phyloP scores from a whole-genome alignment of 2,113 vertebrate species.

The Helogale parvula region DNA sequence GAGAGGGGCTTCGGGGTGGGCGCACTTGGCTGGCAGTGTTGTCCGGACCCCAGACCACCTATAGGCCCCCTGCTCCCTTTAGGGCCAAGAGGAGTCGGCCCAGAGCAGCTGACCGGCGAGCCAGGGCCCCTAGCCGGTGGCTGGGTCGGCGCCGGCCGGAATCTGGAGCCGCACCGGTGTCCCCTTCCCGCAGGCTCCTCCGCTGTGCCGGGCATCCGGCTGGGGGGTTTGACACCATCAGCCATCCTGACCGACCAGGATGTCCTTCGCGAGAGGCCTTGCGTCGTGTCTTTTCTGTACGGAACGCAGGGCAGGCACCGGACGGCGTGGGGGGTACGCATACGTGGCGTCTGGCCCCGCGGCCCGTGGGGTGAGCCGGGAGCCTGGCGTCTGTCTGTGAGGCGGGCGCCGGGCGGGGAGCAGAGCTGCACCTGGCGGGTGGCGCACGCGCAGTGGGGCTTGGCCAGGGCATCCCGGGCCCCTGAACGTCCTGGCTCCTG shows the following conservation, averaged over 20 bases:
- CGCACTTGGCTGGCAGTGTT: fast-evolving
- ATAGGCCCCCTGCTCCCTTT: fast-evolving
- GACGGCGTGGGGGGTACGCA: fast-evolving
- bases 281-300: fast-evolving
- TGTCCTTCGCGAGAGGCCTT: fast-evolving
- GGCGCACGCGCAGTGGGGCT: fast-evolving
- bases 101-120: fast-evolving
- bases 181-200: fast-evolving
- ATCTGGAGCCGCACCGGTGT: fast-evolving
- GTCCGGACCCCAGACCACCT: not conserved
- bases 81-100: fast-evolving
- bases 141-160: fast-evolving
- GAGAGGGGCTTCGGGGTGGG: fast-evolving
- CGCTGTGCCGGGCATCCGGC: fast-evolving
- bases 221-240: fast-evolving
- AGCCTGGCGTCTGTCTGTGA: fast-evolving
- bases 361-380: fast-evolving
- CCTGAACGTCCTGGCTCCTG: fast-evolving
- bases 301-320: fast-evolving
- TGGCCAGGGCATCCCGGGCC: fast-evolving
- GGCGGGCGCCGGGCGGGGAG: not conserved
- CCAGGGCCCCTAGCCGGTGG: fast-evolving
- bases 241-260: fast-evolving
- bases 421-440: not conserved
- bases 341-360: not conserved